A percentile compares a stretch with the other conserved stretches of the same genome.
Conservation (phyloP, 2,797 vertebrate species). For the Alauda arvensis region DNA sequence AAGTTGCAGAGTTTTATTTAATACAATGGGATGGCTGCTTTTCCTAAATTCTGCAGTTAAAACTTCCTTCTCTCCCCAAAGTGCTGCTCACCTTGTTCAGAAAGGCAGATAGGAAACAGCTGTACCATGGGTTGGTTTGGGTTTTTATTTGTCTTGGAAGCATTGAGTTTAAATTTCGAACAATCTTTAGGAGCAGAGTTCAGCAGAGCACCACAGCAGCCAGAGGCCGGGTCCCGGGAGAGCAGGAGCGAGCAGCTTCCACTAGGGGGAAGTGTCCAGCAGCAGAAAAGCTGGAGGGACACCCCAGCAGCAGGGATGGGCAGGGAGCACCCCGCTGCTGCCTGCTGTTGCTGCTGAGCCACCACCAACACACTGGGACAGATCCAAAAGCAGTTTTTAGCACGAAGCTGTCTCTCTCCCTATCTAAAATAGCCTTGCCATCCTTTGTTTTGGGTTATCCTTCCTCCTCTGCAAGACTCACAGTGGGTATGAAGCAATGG, state of each 20-base stretch:
- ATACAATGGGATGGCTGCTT: neutral
- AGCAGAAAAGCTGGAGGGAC: neutral
- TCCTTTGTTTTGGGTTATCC: neutral
- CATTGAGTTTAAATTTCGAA: neutral
- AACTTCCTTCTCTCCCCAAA: neutral
- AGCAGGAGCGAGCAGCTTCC: neutral
- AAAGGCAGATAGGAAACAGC: neutral
- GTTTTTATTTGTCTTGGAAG: neutral
- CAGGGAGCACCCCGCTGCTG: neutral
- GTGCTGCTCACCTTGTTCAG: neutral
- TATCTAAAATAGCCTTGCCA: neutral
- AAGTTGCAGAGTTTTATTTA: neutral
- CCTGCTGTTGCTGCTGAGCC: neutral
- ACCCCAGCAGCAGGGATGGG: neutral
- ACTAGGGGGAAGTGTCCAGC: neutral
- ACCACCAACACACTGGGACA: rapidly evolving
- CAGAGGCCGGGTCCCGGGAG: rapidly evolving
- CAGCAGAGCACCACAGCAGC: neutral
- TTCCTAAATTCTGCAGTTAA: neutral
- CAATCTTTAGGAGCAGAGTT: neutral
- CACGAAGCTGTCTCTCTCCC: rapidly evolving
- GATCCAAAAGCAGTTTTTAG: neutral
- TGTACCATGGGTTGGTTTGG: neutral
- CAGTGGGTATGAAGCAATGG: neutral
- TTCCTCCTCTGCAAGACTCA: neutral